Conservation (phyloP, 2,888 invertebrate species). For the Melolontha melolontha region DNA sequence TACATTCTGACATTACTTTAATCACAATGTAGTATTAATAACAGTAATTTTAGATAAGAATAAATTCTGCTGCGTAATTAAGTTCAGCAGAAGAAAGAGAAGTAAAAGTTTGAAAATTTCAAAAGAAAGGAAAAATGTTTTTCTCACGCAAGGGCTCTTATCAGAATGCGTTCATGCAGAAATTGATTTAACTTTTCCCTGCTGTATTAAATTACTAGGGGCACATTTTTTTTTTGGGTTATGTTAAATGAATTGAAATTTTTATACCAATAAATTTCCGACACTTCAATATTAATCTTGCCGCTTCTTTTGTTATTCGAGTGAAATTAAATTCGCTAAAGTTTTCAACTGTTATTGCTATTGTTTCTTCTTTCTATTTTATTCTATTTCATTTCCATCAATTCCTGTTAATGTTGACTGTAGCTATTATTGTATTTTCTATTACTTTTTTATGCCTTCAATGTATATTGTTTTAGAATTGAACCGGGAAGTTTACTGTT, state of each 20-base stretch:
- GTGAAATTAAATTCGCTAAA: neutral
- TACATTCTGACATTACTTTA: constrained; percentile 9
- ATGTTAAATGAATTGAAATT: constrained; percentile 37
- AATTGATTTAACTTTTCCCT: constrained; percentile 37
- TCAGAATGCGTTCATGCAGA: constrained; percentile 34
- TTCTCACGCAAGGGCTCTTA: constrained; percentile 34
- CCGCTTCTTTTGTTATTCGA: constrained; percentile 28
- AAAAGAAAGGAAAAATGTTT: constrained; percentile 29
- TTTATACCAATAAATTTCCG: constrained; percentile 31
- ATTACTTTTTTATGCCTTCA: neutral
- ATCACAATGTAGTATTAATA: constrained; percentile 28
- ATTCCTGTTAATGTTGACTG: neutral
- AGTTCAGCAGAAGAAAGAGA: constrained; percentile 17
- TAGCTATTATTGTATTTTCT: constrained; percentile 1
- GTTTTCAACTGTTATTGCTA: constrained; percentile 6
- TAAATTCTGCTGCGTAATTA: constrained; percentile 32
- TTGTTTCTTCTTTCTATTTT: constrained; percentile 9
- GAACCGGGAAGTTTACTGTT: constrained; percentile 26
- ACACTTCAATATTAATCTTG: constrained; percentile 13
- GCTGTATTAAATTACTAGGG: constrained; percentile 28
- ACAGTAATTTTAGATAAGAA: constrained; percentile 30
- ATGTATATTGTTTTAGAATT: constrained; percentile 25
- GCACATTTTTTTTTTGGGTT: constrained; percentile 20
- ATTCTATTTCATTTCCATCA: neutral
- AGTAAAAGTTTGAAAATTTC: constrained; percentile 27